Percentiles rank a stretch among this genome's conserved stretches.
These are phyloP conservation scores for Hippocampus abdominalis DNA, from an alignment of 2,113 vertebrate genomes.

Conservation along the genomic window DNA sequence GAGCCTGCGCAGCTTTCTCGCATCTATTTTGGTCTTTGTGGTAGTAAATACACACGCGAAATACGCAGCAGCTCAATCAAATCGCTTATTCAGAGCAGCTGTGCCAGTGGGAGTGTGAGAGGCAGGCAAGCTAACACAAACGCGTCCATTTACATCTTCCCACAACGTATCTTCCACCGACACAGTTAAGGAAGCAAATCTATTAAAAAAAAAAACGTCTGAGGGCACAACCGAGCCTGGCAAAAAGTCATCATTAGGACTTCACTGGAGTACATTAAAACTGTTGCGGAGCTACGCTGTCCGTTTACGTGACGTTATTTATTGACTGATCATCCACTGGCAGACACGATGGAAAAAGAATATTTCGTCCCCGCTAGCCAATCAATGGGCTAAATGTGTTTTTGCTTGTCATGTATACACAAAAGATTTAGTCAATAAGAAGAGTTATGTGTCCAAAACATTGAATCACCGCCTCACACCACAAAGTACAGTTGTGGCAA, in stretches of 20 bases:
- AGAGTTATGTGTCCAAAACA: neutral
- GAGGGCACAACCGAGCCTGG: slow-evolving; percentile 3
- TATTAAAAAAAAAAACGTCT: slow-evolving; percentile 2
- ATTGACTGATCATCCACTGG: slow-evolving; percentile 41
- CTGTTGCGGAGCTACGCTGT: slow-evolving; percentile 7
- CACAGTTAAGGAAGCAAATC: neutral
- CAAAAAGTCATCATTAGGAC: slow-evolving; percentile 11
- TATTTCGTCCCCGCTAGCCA: slow-evolving; percentile 22
- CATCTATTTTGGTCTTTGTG: neutral
- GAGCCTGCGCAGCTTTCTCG: neutral
- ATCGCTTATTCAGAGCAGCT: neutral
- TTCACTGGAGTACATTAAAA: slow-evolving; percentile 4
- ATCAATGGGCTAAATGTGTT: slow-evolving; percentile 40
- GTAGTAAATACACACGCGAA: neutral
- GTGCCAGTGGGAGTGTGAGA: neutral
- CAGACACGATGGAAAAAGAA: slow-evolving; percentile 44
- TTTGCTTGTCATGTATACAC: slow-evolving; percentile 7
- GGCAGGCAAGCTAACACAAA: neutral
- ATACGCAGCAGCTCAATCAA: neutral
- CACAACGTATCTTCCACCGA: slow-evolving; percentile 10
- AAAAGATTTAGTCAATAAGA: too few species aligned
- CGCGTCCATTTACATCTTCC: neutral
- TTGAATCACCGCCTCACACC: neutral
- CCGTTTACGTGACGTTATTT: slow-evolving; percentile 18
- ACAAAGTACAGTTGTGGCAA: neutral